Conservation (phyloP, 2,888 invertebrate species). For the Biston stratarius region DNA sequence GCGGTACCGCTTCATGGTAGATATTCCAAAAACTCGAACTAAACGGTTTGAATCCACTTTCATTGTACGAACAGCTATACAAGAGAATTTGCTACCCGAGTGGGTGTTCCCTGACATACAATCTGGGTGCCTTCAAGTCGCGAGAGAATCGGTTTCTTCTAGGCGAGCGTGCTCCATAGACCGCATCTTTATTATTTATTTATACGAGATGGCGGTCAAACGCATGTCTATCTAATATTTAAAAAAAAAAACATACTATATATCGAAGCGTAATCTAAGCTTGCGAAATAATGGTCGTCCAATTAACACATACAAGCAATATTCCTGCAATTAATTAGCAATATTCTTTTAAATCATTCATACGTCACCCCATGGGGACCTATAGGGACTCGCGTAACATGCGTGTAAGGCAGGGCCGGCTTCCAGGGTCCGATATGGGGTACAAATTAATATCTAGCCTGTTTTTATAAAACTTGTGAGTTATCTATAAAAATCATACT, state of each 20-base stretch:
- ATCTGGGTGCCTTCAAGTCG: too few species aligned
- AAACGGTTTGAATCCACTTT: too few species aligned
- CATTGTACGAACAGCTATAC: too few species aligned
- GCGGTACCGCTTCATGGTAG: too few species aligned
- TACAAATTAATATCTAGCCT: conserved; percentile 49
- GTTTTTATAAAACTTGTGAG: not conserved
- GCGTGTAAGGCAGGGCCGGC: conserved; percentile 46
- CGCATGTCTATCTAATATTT: too few species aligned
- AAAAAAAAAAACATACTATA: conserved; percentile 5
- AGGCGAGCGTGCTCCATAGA: too few species aligned
- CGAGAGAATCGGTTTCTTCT: too few species aligned
- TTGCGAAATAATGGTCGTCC: conserved; percentile 48
- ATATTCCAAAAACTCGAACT: too few species aligned
- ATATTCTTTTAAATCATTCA: conserved; percentile 79
- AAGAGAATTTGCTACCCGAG: too few species aligned
- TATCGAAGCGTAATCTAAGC: conserved; percentile 35
- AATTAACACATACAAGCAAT: conserved; percentile 68
- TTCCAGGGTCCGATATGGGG: conserved; percentile 52
- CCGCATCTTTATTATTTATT: too few species aligned
- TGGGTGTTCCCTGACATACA: too few species aligned
- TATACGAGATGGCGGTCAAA: too few species aligned
- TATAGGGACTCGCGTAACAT: conserved; percentile 31
- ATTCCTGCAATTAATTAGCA: conserved; percentile 79
- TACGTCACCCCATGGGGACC: conserved; percentile 51
- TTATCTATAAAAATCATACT: not conserved